phyloP scores from a whole-genome alignment of 2,113 vertebrate species.

The Galbula dea region DNA sequence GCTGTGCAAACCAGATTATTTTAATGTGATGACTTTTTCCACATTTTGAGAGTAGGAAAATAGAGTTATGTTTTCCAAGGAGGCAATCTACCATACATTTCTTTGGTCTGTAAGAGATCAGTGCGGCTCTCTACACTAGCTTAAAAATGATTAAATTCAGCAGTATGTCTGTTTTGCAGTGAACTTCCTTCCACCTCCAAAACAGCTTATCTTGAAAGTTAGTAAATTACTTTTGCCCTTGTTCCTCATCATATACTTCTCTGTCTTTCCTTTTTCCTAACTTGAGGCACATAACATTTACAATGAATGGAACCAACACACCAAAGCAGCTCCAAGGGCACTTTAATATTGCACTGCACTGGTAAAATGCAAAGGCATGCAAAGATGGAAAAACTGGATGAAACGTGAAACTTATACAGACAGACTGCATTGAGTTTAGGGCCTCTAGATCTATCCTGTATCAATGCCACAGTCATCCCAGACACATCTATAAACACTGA shows the following conservation, averaged over 20 bases:
- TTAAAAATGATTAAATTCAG: not conserved
- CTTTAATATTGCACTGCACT: not conserved
- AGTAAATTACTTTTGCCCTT: not conserved
- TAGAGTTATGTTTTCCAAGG: not conserved
- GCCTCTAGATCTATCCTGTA: not conserved
- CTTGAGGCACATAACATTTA: not conserved
- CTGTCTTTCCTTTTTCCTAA: not conserved
- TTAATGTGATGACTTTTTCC: not conserved
- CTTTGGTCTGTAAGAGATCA: not conserved
- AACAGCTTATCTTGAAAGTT: not conserved
- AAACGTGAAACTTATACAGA: not conserved
- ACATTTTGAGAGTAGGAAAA: not conserved
- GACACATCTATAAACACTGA: not conserved
- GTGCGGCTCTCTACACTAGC: not conserved
- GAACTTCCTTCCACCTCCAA: not conserved
- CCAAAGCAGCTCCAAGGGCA: not conserved
- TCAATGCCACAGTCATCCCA: not conserved
- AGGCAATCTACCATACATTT: not conserved
- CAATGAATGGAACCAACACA: not conserved
- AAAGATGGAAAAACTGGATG: not conserved
- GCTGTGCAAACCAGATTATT: not conserved
- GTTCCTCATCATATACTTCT: rapidly evolving
- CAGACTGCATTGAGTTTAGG: not conserved
- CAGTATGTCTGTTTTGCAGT: not conserved
- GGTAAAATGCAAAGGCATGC: not conserved